A percentile compares a stretch with the other conserved stretches of the same genome.
Conservation (phyloP, 2,888 invertebrate species). For the Meliscaeva auricollis region DNA sequence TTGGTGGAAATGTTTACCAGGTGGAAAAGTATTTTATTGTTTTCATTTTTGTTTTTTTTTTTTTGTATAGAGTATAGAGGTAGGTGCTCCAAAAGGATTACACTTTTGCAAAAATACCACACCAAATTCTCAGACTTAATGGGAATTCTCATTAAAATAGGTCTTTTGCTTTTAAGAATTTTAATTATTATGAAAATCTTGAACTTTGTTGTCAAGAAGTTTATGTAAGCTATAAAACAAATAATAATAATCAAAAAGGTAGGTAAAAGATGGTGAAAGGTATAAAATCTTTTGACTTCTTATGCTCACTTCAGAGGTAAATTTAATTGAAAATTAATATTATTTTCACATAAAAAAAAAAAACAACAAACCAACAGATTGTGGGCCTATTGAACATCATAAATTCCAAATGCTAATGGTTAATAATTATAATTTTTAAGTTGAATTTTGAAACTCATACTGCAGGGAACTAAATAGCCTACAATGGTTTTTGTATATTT, state of each 20-base stretch:
- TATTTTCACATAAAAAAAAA: too few species aligned
- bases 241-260: too few species aligned
- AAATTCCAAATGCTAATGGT: too few species aligned
- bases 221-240: not conserved
- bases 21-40: not conserved
- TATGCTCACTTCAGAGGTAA: not conserved
- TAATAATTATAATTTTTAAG: too few species aligned
- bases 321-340: not conserved
- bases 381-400: too few species aligned
- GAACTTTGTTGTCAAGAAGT: constrained; percentile 6
- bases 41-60: too few species aligned
- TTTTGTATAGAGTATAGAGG: too few species aligned
- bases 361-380: too few species aligned
- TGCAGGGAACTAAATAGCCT: too few species aligned
- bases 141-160: not conserved
- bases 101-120: not conserved
- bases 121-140: not conserved
- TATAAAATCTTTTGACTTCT: not conserved
- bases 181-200: constrained; percentile 2
- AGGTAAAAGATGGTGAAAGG: not conserved
- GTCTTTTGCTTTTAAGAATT: not conserved
- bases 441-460: too few species aligned
- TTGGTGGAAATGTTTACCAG: not conserved
- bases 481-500: too few species aligned
- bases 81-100: not conserved